Evolutionary conservation across 2,888 invertebrate species (phyloP).

Genomic region (Tridacna crocea): DNA sequence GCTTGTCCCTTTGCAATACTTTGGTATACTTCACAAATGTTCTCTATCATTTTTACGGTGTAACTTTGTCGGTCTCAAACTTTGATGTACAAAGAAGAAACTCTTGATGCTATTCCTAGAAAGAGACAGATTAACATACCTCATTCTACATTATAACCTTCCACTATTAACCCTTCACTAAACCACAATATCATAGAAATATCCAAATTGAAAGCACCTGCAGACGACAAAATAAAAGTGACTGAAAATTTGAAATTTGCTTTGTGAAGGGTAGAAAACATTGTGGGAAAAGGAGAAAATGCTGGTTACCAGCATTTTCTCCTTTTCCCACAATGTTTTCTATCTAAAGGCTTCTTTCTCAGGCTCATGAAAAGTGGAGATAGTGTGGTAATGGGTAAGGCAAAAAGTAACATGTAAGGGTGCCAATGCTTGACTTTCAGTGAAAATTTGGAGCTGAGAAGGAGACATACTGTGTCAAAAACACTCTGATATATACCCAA

Average conservation of each 20-base stretch:
- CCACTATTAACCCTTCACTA: neutral
- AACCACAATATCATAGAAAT: too few species aligned
- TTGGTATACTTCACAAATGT: neutral
- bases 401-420: neutral
- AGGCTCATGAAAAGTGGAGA: too few species aligned
- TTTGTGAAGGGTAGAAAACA: too few species aligned
- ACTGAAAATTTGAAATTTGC: too few species aligned
- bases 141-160: neutral
- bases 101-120: constrained; percentile 41
- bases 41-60: neutral
- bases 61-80: neutral
- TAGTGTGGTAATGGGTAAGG: neutral
- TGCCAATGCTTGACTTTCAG: too few species aligned
- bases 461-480: neutral
- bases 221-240: too few species aligned
- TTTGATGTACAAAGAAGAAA: constrained; percentile 24
- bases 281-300: too few species aligned
- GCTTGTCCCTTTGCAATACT: neutral
- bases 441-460: neutral
- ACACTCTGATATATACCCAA: neutral
- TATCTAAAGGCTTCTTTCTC: too few species aligned
- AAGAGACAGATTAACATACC: neutral
- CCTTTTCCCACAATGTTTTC: too few species aligned
- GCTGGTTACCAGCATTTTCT: too few species aligned
- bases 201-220: neutral